phyloP scores from a whole-genome alignment of 2,113 vertebrate species.

The Chloebia gouldiae region DNA sequence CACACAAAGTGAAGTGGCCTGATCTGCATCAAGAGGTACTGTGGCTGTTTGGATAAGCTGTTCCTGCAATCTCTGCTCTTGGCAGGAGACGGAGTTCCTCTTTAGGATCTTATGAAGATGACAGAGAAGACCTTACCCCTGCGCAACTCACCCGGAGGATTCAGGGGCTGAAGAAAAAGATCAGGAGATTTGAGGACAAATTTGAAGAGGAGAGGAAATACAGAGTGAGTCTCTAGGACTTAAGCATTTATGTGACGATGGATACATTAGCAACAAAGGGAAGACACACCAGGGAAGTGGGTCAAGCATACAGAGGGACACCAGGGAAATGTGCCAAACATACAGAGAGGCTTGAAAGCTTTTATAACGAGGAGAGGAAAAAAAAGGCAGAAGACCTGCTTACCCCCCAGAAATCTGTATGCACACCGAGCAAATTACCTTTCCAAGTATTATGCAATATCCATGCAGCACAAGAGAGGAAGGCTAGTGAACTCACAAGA shows the following conservation, averaged over 20 bases:
- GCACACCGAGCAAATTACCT: neutral
- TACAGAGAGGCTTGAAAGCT: neutral
- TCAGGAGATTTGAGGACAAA: constrained; percentile 90
- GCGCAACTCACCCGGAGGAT: constrained; percentile 93
- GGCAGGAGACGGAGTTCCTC: constrained; percentile 89
- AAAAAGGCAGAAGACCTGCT: neutral
- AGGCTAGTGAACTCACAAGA: neutral
- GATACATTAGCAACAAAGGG: neutral
- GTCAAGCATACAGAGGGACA: neutral
- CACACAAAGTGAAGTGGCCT: neutral
- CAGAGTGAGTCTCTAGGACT: constrained; percentile 74
- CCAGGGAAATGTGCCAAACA: neutral
- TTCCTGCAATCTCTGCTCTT: constrained; percentile 22
- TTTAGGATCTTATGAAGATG: constrained; percentile 89
- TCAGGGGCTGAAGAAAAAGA: constrained; percentile 94
- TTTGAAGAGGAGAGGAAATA: constrained; percentile 97
- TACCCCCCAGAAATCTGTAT: neutral
- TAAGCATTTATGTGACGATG: neutral
- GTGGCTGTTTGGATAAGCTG: neutral
- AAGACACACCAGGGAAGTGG: neutral
- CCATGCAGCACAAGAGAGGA: neutral
- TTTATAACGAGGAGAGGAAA: neutral
- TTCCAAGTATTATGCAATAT: neutral
- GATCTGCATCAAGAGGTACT: neutral
- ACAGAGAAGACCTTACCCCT: constrained; percentile 87